These are phyloP conservation scores for Oreonectes daqikongensis DNA, from an alignment of 2,797 vertebrate species.

Conservation along the genomic window DNA sequence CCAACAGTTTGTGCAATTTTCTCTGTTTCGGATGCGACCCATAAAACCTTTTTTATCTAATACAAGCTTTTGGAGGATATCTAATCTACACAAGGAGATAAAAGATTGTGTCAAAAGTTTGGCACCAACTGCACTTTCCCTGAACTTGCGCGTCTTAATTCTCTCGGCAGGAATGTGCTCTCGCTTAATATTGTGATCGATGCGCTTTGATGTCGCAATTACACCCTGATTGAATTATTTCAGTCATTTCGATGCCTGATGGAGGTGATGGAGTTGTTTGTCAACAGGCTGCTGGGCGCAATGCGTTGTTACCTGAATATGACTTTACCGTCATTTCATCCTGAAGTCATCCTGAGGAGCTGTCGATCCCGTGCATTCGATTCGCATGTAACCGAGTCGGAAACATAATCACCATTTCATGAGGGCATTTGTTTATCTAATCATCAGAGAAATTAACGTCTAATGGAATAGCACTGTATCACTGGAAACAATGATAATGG, in stretches of 20 bases:
- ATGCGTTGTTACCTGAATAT: conserved; percentile 33
- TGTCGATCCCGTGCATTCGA: conserved; percentile 29
- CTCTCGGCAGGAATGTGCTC: conserved; percentile 18
- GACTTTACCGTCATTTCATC: conserved; percentile 12
- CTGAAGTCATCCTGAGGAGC: conserved; percentile 29
- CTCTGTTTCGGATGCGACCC: conserved; percentile 42
- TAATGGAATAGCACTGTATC: conserved; percentile 45
- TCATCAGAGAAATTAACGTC: conserved; percentile 50
- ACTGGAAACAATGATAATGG: conserved; percentile 48
- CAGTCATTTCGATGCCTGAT: conserved; percentile 23
- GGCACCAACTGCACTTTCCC: conserved; percentile 11
- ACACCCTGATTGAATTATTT: conserved; percentile 39
- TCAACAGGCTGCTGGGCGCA: conserved; percentile 11
- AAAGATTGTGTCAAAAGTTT: conserved; percentile 47
- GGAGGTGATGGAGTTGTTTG: conserved; percentile 26
- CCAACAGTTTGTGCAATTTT: conserved; percentile 41
- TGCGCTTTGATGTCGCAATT: conserved; percentile 30
- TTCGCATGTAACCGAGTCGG: conserved; percentile 19
- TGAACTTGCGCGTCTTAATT: conserved; percentile 43
- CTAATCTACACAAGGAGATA: conserved; percentile 40
- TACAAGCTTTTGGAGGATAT: conserved; percentile 47
- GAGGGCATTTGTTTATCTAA: conserved; percentile 57
- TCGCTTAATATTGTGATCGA: conserved; percentile 34
- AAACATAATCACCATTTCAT: conserved; percentile 53
- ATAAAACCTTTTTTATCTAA: conserved; percentile 23